Conservation (phyloP, 2,888 invertebrate genomes). For the Tinea pellionella region DNA sequence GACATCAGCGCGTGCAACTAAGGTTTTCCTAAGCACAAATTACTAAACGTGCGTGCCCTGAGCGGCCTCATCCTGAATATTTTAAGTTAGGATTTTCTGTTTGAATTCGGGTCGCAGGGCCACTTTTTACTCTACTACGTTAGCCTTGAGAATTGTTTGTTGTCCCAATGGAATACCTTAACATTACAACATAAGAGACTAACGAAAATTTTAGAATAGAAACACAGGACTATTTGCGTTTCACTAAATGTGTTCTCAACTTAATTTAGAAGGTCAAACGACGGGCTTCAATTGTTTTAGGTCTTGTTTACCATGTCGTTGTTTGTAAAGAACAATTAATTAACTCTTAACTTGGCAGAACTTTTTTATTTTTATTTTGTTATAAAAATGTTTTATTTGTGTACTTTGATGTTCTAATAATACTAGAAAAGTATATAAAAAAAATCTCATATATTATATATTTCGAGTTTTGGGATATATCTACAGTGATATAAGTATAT, state of each 20-base stretch:
- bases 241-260: not conserved
- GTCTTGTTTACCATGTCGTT: not conserved
- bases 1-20: conserved; percentile 46
- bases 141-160: conserved; percentile 27
- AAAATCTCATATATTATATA: too few species aligned
- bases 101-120: conserved; percentile 27
- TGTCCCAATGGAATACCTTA: conserved; percentile 26
- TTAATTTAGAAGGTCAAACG: not conserved
- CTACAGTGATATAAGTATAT: too few species aligned
- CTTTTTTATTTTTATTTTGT: too few species aligned
- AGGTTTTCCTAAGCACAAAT: conserved; percentile 47
- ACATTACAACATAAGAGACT: not conserved
- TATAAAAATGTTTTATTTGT: too few species aligned
- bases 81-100: conserved; percentile 38
- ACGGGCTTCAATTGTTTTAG: not conserved
- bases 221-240: conserved; percentile 4
- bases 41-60: conserved; percentile 43
- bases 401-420: too few species aligned
- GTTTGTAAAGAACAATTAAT: not conserved
- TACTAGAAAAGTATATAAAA: too few species aligned
- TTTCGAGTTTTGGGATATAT: too few species aligned
- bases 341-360: not conserved
- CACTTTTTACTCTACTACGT: conserved; percentile 19
- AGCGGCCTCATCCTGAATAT: conserved; percentile 45
- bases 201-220: conserved; percentile 8